These are phyloP conservation scores for Cryptoprocta ferox DNA, from an alignment of 2,797 vertebrate species.

Conservation along the genomic window DNA sequence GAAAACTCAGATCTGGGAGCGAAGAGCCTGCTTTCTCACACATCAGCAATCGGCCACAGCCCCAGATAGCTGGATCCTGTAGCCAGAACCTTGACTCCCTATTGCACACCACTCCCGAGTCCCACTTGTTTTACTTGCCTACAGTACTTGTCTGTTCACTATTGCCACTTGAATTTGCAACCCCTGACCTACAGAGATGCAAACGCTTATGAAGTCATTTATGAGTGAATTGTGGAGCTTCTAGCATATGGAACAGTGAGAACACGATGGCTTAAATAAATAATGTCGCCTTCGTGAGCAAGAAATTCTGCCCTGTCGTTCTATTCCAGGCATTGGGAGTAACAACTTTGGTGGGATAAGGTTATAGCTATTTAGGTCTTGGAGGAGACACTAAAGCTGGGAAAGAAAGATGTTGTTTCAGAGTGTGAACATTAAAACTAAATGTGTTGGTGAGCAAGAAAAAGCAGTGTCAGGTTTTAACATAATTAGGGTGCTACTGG, in stretches of 20 bases:
- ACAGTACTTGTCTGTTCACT: neutral
- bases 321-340: neutral
- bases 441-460: neutral
- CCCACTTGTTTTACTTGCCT: neutral
- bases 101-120: neutral
- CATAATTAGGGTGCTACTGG: neutral
- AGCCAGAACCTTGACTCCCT: neutral
- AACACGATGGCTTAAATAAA: neutral
- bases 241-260: neutral
- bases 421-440: slow-evolving; percentile 38
- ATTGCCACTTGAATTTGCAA: neutral
- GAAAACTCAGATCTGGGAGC: neutral
- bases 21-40: neutral
- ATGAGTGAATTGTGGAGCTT: neutral
- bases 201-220: neutral
- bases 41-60: neutral
- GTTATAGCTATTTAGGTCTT: slow-evolving; percentile 12
- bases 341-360: neutral
- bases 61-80: neutral
- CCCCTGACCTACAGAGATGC: neutral
- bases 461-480: neutral
- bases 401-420: slow-evolving; percentile 23
- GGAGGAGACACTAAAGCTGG: neutral
- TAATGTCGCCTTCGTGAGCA: neutral
- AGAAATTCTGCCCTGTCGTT: neutral